These are phyloP conservation scores for Gallinago nigripennis DNA, from an alignment of 2,797 vertebrate species.

Conservation along the genomic window DNA sequence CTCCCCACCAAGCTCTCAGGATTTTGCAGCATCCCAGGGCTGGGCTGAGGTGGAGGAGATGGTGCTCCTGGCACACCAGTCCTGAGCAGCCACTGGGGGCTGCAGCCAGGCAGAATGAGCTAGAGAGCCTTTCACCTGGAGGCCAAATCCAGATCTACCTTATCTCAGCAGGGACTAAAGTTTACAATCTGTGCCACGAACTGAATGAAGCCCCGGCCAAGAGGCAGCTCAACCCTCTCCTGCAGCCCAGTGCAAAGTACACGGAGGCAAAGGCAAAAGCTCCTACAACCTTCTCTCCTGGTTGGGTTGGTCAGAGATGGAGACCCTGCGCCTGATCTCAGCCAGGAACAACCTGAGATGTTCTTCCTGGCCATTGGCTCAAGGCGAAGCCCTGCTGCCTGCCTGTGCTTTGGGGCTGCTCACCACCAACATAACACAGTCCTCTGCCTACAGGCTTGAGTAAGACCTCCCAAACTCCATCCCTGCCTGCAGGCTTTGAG, in stretches of 20 bases:
- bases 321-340: neutral
- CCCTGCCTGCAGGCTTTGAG: neutral
- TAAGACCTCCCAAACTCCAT: neutral
- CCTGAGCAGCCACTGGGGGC: neutral
- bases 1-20: fast-evolving
- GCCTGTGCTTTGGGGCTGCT: neutral
- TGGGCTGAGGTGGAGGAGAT: neutral
- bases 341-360: neutral
- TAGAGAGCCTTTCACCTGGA: neutral
- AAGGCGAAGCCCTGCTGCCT: fast-evolving
- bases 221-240: neutral
- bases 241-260: neutral
- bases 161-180: constrained; percentile 11
- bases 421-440: fast-evolving
- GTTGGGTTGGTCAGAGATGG: neutral
- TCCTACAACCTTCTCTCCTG: neutral
- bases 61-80: neutral
- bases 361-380: neutral
- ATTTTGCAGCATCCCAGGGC: neutral
- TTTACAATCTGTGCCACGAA: neutral
- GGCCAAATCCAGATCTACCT: neutral
- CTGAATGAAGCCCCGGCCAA: neutral
- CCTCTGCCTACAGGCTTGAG: neutral
- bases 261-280: neutral
- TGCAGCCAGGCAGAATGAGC: neutral